phyloP scores from a whole-genome alignment of 2,888 invertebrate species.

The Dexiosoma caninum region DNA sequence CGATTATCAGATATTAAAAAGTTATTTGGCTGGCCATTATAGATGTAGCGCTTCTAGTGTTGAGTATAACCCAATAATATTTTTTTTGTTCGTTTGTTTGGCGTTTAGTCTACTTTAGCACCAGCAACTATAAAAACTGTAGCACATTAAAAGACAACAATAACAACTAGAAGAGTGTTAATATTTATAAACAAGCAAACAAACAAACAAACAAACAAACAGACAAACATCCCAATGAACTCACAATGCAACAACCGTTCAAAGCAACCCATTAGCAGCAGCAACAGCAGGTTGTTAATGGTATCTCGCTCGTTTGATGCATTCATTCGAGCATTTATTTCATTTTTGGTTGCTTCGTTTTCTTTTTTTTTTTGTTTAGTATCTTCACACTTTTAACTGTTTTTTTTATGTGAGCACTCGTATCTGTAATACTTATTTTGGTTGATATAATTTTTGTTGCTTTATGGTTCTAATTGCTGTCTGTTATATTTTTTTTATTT shows the following conservation, averaged over 20 bases:
- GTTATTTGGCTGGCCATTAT: neutral
- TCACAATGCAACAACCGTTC: constrained; percentile 27
- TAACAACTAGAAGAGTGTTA: neutral
- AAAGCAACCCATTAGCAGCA: constrained; percentile 53
- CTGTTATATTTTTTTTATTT: constrained; percentile 48
- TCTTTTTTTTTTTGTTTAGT: too few relatives aligned
- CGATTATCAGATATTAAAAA: too few relatives aligned
- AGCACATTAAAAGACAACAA: neutral
- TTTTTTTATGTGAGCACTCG: constrained; percentile 6
- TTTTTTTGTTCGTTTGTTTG: neutral
- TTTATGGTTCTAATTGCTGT: constrained; percentile 59
- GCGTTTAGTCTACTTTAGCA: constrained; percentile 23
- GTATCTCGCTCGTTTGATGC: constrained; percentile 37
- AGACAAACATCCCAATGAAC: neutral
- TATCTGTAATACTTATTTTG: neutral
- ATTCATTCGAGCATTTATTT: constrained; percentile 47
- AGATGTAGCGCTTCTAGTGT: neutral
- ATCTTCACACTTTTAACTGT: constrained; percentile 7
- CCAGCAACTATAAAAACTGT: constrained; percentile 30
- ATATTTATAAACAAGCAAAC: too few relatives aligned
- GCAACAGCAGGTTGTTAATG: constrained; percentile 57
- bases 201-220: too few relatives aligned
- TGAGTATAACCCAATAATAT: neutral
- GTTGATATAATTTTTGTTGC: constrained; percentile 12
- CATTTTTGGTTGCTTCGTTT: constrained; percentile 21